A percentile compares a stretch with the other conserved stretches of the same genome.
These are phyloP conservation scores for Cartodere bifasciata DNA, from an alignment of 2,888 invertebrate genomes.

Conservation along the genomic window DNA sequence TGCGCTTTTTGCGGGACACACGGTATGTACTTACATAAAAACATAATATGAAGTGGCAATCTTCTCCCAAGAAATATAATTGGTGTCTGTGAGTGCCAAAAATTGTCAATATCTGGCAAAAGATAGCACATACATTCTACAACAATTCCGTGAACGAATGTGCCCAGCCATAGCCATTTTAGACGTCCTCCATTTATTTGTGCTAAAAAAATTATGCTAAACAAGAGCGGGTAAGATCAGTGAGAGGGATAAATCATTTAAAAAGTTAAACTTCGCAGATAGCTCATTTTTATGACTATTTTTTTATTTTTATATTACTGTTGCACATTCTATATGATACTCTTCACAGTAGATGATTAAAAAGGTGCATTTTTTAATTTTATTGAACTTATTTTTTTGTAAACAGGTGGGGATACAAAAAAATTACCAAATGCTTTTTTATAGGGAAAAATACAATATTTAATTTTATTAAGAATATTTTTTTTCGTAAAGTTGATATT, in stretches of 20 bases:
- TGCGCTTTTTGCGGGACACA: too few species aligned
- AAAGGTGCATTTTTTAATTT: too few species aligned
- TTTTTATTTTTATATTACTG: too few species aligned
- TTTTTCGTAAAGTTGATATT: too few species aligned
- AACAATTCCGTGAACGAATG: constrained; percentile 58
- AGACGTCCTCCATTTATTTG: constrained; percentile 57
- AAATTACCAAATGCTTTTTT: too few species aligned
- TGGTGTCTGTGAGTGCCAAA: constrained; percentile 72
- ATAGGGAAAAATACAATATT: too few species aligned
- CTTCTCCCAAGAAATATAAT: constrained; percentile 58
- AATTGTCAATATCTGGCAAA: constrained; percentile 65
- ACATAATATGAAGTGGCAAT: constrained; percentile 58
- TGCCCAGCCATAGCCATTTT: constrained; percentile 61
- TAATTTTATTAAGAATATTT: too few species aligned
- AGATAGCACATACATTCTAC: constrained; percentile 59
- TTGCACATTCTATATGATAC: too few species aligned
- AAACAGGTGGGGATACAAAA: too few species aligned
- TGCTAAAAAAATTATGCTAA: constrained; percentile 37
- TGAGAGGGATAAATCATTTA: neutral
- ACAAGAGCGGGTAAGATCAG: neutral
- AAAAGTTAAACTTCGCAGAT: neutral
- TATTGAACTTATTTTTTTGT: too few species aligned
- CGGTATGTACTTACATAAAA: constrained; percentile 49
- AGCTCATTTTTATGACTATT: too few species aligned
- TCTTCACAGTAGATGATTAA: too few species aligned